Evolutionary conservation across 2,888 invertebrate genomes (phyloP).

Genomic region (Cepaea hortensis): DNA sequence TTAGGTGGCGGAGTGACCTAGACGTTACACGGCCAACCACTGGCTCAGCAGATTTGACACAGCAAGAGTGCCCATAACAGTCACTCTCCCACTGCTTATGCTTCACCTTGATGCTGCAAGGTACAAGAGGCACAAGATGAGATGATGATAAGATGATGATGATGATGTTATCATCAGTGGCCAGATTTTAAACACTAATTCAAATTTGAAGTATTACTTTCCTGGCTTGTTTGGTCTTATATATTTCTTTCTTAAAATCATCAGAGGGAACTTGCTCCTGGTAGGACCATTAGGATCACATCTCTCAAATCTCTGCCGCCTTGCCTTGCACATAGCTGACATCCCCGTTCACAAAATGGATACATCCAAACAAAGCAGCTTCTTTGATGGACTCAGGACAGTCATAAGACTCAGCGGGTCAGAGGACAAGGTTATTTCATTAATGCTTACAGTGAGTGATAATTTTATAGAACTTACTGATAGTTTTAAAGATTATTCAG

Average conservation of each 20-base stretch:
- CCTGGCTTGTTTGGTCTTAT: too few species aligned
- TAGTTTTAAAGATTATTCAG: neutral
- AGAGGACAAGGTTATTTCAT: constrained; percentile 74
- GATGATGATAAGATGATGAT: too few species aligned
- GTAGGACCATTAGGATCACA: constrained; percentile 75
- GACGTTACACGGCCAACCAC: too few species aligned
- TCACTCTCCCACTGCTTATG: too few species aligned
- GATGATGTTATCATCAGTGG: too few species aligned
- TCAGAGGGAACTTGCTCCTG: constrained; percentile 75
- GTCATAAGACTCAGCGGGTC: constrained; percentile 75
- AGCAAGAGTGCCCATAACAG: too few species aligned
- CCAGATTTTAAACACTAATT: too few species aligned
- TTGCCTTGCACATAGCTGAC: constrained; percentile 75
- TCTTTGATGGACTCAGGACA: constrained; percentile 76
- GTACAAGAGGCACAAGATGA: too few species aligned
- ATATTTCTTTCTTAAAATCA: neutral
- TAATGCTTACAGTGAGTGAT: constrained; percentile 73
- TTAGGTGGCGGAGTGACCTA: too few species aligned
- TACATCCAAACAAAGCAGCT: constrained; percentile 73
- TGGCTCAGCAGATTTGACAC: too few species aligned
- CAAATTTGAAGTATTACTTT: too few species aligned
- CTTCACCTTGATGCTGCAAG: too few species aligned
- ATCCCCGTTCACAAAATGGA: constrained; percentile 74
- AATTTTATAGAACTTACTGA: neutral
- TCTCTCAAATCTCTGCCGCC: constrained; percentile 73